phyloP scores from a whole-genome alignment of 2,113 vertebrate genomes.

The Melanostigma gelatinosum region DNA sequence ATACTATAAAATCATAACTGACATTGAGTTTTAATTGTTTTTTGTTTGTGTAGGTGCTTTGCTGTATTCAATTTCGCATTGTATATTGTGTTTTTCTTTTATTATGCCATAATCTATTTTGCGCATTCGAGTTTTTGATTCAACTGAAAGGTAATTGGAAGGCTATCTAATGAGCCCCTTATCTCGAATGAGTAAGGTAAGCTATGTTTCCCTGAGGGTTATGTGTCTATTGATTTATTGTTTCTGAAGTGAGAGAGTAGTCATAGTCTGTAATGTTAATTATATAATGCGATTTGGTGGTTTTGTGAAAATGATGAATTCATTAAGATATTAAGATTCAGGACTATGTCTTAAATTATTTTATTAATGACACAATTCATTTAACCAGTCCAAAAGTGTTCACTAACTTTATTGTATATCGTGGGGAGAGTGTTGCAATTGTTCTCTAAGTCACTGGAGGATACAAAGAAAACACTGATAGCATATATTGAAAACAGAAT shows the following conservation, averaged over 20 bases:
- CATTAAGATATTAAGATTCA: background rate
- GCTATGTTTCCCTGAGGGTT: background rate
- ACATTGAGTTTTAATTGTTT: background rate
- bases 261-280: background rate
- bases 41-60: background rate
- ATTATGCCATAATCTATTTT: background rate
- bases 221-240: background rate
- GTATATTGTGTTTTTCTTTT: background rate
- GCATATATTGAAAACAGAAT: background rate
- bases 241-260: background rate
- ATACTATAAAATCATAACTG: background rate
- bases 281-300: background rate
- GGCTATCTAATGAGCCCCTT: background rate
- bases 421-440: background rate
- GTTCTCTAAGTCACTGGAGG: background rate
- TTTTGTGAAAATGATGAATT: background rate
- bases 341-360: background rate
- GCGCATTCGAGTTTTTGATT: background rate
- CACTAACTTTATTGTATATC: background rate
- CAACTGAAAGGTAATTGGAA: background rate
- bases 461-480: constrained; percentile 1
- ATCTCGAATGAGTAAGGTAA: background rate
- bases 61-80: background rate
- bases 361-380: background rate
- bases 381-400: background rate